phyloP scores from a whole-genome alignment of 2,113 vertebrate species.

The Ciconia maguari region DNA sequence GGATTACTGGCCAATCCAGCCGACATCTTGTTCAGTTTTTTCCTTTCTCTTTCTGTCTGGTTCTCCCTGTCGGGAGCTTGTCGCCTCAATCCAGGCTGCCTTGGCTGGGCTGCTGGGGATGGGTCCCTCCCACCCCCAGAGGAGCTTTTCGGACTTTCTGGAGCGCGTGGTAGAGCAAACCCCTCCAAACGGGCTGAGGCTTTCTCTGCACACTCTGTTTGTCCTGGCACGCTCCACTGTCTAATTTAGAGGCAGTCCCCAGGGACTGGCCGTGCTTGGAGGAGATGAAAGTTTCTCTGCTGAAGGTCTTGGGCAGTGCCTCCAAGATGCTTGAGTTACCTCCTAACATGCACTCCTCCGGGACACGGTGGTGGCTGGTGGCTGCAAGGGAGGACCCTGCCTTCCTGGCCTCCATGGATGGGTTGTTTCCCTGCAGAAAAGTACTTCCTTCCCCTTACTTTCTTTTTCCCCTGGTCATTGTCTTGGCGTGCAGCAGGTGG shows the following conservation, averaged over 20 bases:
- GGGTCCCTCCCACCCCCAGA: background rate
- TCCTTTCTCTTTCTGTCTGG: background rate
- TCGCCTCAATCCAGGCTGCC: background rate
- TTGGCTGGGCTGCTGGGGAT: background rate
- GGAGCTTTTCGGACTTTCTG: background rate
- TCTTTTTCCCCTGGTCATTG: background rate
- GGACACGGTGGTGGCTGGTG: background rate
- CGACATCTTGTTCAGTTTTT: background rate
- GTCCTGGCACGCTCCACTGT: background rate
- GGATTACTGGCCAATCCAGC: background rate
- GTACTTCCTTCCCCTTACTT: background rate
- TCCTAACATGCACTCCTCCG: background rate
- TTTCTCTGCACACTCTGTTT: background rate
- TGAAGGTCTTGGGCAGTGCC: background rate
- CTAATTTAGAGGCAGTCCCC: background rate
- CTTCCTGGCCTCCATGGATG: fast-evolving
- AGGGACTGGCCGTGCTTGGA: background rate
- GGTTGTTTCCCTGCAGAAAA: background rate
- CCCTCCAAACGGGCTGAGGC: background rate
- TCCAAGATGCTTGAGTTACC: background rate
- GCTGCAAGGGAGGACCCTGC: background rate
- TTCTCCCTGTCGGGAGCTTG: background rate
- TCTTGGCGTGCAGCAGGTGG: background rate
- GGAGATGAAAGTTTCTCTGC: background rate
- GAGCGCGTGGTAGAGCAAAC: background rate